Evolutionary conservation across 2,888 invertebrate genomes (phyloP), one percentile per base, ranked within the genome.

Genomic region (Heliconius ethilla): DNA sequence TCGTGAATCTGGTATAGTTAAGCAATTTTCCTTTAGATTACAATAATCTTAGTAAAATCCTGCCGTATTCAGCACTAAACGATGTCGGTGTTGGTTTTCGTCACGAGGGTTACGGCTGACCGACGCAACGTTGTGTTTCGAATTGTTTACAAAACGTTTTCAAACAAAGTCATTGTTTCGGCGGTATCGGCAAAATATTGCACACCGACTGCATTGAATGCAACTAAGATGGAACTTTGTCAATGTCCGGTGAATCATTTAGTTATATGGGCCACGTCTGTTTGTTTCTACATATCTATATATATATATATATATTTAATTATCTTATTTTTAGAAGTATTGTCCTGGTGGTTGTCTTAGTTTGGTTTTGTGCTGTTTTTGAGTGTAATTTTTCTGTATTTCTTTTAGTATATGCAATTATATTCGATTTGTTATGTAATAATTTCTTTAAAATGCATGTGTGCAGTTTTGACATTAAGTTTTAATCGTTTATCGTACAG

Each of bases 61-160:
- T 15, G 25, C 15, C 59, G 33, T n/a, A 59, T 59, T 45, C 69
- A 45, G n/a, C n/a, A 59, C 59, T 59, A 37, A 37, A 59, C 25
- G 15, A 29, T 7, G 15, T 37, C 33, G 33, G 59, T 66, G 33
- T 79, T 69, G 27, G 29, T 63, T 76, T 63, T 76, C 37, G 62
- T 67, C 51, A 73, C 27, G 33, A 62, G 67, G 55, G 62, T 69
- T 69, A 69, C 59, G 59, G 62, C 72, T 73, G 70, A 75, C 37
- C 70, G 59, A 13, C 29, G n/a, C 59, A 76, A 72, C 33, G 33
- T 33, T 75, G 51, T 75, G 59, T 73, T 65, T 66, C 25, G 37
- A 77, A 65, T 59, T 92, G 91, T 92, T 92, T 91, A 90, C 88
- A 92, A 89, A 91, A 90, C 89, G 90, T 84, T 83, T 84, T 82